Base-by-base conservation (phyloP, 2,888 invertebrate species). In the Chalcis sispes region DNA sequence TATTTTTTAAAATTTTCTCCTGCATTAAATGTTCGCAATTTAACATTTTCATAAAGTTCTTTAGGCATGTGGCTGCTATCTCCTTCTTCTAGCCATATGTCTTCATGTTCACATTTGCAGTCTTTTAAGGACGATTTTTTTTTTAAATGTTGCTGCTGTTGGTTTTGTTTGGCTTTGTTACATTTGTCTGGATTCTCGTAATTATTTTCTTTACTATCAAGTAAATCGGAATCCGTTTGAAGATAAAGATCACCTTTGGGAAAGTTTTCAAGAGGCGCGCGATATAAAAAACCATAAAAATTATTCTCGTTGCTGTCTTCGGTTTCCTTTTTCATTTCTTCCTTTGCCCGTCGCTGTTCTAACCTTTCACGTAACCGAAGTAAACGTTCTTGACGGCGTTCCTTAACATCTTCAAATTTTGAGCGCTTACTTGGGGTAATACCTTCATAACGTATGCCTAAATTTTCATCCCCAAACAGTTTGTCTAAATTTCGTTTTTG, bases 201-300 rank as follows among this genome's bases (percentile, higher is more conserved):
- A 1, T 58, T n/a, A 8, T n/a, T 29, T 4, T 50, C n/a, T 8
- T 40, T 27, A 20, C 18, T 29, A 20, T n/a, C 27, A 40, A 64
- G 66, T 48, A 52, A 66, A n/a, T 81, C 76, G 1, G 52, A 18
- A 0, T 79, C 79, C 0, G 79, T 77, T 2, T 58, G 58, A 2
- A 82, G 29, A 29, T 80, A 81, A 8, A 85, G 75, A 23, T 86
- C 84, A 1, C 81, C 83, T 1, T 79, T 40, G 0, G 85, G 84
- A 20, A 85, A 86, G 20, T 78, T 78, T 13, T 77, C 71, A 0
- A 76, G 5, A 0, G 84, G 81, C 4, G 81, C 76, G 15, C 62
- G 77, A 20, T 71, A 50, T 8, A 77, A 71, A 70, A 86, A 83
- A 1, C 83, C 84, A 25, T 82, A 83, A 56, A 85, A 86, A 46